These are phyloP conservation scores for Tryphoninae sp. DNA, from an alignment of 2,888 invertebrate genomes.

Conservation along the genomic window DNA sequence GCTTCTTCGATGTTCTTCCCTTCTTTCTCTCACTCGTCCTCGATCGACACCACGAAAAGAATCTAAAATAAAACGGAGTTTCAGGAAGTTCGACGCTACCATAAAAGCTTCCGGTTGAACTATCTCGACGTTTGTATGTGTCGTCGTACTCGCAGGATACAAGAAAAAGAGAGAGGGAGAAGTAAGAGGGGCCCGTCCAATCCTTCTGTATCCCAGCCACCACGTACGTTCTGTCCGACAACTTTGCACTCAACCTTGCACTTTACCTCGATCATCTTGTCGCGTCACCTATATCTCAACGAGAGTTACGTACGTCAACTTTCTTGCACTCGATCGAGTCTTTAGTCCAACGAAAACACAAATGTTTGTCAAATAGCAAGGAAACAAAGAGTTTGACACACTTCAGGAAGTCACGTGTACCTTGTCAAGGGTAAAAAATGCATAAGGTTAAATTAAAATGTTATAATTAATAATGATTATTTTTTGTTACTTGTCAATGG, in stretches of 20 bases:
- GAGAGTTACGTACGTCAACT: constrained; percentile 9
- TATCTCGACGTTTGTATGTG: constrained; percentile 60
- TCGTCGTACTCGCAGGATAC: constrained; percentile 19
- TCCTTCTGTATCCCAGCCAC: constrained; percentile 36
- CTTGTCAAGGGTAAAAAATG: not conserved
- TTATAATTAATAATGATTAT: too few species aligned
- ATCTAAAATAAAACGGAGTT: constrained; percentile 65
- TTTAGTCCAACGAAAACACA: constrained; percentile 8
- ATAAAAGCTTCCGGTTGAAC: constrained; percentile 68
- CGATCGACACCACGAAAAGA: constrained; percentile 17
- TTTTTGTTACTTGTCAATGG: too few species aligned
- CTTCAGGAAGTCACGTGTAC: not conserved
- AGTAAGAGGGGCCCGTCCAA: constrained; percentile 4
- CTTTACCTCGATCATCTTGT: constrained; percentile 55
- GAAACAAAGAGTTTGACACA: not conserved
- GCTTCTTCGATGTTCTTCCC: not conserved
- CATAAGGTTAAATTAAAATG: not conserved
- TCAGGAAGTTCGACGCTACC: constrained; percentile 63
- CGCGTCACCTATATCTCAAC: constrained; percentile 55
- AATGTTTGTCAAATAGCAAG: not conserved
- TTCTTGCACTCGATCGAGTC: constrained; percentile 34
- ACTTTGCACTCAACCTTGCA: constrained; percentile 67
- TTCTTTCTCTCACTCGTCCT: not conserved
- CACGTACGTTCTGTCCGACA: constrained; percentile 65
- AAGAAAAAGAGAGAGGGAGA: not conserved